phyloP scores from a whole-genome alignment of 2,113 vertebrate genomes.

The Callorhinus ursinus region DNA sequence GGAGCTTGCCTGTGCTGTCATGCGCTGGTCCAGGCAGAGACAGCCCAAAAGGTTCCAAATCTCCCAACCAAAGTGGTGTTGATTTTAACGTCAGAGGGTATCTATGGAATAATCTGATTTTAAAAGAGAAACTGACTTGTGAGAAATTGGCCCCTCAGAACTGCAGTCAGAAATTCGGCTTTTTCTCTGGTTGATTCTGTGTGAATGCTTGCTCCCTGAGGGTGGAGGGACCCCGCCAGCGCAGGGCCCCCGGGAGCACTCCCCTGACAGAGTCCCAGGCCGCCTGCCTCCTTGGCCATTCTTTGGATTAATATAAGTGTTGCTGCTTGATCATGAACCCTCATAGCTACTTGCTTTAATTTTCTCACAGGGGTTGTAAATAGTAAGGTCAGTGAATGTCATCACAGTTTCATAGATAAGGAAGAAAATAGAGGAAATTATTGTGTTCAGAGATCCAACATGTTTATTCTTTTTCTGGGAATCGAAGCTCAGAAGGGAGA shows the following conservation, averaged over 20 bases:
- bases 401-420: background rate
- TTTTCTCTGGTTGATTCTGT: background rate
- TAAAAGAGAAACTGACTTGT: background rate
- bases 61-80: too few species aligned
- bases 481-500: background rate
- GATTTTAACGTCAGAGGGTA: background rate
- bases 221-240: too few species aligned
- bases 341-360: background rate
- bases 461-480: background rate
- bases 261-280: rapidly evolving
- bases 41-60: rapidly evolving
- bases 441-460: background rate
- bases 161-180: background rate
- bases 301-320: rapidly evolving
- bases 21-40: background rate
- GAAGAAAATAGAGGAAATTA: too few species aligned
- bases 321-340: background rate
- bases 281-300: too few species aligned
- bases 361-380: background rate
- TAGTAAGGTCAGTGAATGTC: rapidly evolving
- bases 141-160: background rate
- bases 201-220: background rate
- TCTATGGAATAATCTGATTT: too few species aligned
- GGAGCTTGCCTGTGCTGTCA: too few species aligned
- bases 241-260: too few species aligned